Conservation (phyloP, 2,113 vertebrate species). For the Antennarius striatus region DNA sequence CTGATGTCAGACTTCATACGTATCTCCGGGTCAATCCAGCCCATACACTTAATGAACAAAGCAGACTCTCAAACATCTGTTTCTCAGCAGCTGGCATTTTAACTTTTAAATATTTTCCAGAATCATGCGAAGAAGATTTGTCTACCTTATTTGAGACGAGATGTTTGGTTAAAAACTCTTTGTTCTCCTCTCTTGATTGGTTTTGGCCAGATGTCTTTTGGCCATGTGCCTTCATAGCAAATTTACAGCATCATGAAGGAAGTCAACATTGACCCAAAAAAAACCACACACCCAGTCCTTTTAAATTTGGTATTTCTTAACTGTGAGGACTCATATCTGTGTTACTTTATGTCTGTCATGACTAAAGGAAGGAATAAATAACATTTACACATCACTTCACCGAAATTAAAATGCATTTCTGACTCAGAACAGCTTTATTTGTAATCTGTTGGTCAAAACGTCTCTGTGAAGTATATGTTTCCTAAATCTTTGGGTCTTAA, state of each 20-base stretch:
- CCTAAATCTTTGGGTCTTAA: too few relatives aligned
- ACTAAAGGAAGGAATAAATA: slow-evolving; percentile 2
- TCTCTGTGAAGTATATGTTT: background rate
- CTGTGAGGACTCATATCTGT: slow-evolving; percentile 17
- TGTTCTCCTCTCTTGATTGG: slow-evolving; percentile 39
- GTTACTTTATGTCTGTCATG: slow-evolving; percentile 32
- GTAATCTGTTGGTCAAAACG: slow-evolving; percentile 39
- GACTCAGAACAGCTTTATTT: slow-evolving; percentile 22
- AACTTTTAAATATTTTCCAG: slow-evolving; percentile 21
- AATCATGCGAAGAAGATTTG: slow-evolving; percentile 21
- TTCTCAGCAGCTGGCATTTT: slow-evolving; percentile 39
- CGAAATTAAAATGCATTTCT: slow-evolving; percentile 25
- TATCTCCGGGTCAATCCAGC: slow-evolving; percentile 33
- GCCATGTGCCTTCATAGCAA: slow-evolving; percentile 32
- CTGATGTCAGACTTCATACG: slow-evolving; percentile 55
- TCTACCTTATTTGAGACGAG: slow-evolving; percentile 19
- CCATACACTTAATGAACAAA: slow-evolving; percentile 50
- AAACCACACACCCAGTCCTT: slow-evolving; percentile 14
- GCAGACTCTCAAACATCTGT: slow-evolving; percentile 57
- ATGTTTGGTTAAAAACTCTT: slow-evolving; percentile 30
- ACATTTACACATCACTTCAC: slow-evolving; percentile 20
- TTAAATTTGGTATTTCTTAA: slow-evolving; percentile 17
- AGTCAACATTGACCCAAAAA: slow-evolving; percentile 32
- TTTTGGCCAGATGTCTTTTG: slow-evolving; percentile 27
- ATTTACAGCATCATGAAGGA: slow-evolving; percentile 46